A percentile compares a stretch with the other conserved stretches of the same genome.
phyloP scores from a whole-genome alignment of 2,888 invertebrate genomes.

The Epicampocera succincta region DNA sequence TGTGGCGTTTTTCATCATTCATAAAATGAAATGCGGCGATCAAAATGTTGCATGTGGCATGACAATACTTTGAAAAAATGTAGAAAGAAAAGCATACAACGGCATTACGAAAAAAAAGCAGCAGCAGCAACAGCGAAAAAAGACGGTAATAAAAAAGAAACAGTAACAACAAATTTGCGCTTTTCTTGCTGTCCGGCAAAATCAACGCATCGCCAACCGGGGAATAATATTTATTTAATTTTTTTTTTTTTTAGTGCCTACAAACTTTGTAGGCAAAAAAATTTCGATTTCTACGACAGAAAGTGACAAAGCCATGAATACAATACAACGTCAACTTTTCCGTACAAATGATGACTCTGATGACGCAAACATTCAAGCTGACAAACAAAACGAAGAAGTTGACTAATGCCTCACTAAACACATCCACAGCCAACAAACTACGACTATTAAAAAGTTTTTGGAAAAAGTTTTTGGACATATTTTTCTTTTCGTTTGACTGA shows the following conservation, averaged over 20 bases:
- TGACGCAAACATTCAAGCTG: slow-evolving; percentile 31
- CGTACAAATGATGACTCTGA: slow-evolving; percentile 38
- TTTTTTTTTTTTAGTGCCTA: background rate
- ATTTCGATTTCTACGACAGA: slow-evolving; percentile 38
- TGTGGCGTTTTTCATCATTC: slow-evolving; percentile 32
- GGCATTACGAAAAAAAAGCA: slow-evolving; percentile 16
- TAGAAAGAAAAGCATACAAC: slow-evolving; percentile 30
- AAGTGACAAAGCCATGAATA: slow-evolving; percentile 48
- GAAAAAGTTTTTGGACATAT: slow-evolving; percentile 31
- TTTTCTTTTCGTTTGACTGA: slow-evolving; percentile 31
- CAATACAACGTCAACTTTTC: slow-evolving; percentile 15
- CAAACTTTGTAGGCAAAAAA: background rate
- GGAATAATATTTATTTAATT: slow-evolving; percentile 43
- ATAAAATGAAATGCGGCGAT: slow-evolving; percentile 35
- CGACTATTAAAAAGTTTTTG: slow-evolving; percentile 36
- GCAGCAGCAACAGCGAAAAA: slow-evolving; percentile 20
- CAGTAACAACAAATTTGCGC: slow-evolving; percentile 52
- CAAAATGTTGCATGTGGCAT: slow-evolving; percentile 50
- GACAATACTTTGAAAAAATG: slow-evolving; percentile 29
- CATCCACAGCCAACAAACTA: slow-evolving; percentile 31
- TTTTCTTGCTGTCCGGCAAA: slow-evolving; percentile 54
- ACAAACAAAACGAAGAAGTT: slow-evolving; percentile 58
- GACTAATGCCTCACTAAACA: slow-evolving; percentile 40
- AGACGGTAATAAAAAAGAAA: slow-evolving; percentile 13
- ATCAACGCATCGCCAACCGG: slow-evolving; percentile 63